These are phyloP conservation scores for Drosophila paranaensis DNA, from an alignment of 2,888 invertebrate species.

Conservation along the genomic window DNA sequence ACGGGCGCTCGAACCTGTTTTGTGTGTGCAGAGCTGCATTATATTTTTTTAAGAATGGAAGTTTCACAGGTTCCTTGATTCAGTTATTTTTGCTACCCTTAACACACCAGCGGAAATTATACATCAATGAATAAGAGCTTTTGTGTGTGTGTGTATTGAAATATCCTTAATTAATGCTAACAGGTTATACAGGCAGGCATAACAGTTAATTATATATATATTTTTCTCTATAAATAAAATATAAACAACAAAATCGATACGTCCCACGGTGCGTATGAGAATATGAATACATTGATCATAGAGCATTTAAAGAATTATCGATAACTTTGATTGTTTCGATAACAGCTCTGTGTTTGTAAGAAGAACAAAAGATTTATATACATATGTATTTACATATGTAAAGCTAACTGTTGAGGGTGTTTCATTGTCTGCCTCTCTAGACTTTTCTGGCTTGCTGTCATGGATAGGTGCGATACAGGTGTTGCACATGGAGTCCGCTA, in stretches of 20 bases:
- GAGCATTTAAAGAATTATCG: not conserved
- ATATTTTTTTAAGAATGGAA: constrained; percentile 43
- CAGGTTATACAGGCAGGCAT: not conserved
- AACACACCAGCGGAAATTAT: constrained; percentile 14
- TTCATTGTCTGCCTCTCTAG: not conserved
- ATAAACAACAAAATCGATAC: not conserved
- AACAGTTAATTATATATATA: not conserved
- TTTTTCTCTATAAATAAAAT: not conserved
- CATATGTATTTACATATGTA: no score
- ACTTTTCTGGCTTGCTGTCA: constrained; percentile 20
- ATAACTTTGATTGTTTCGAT: not conserved
- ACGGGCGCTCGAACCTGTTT: constrained; percentile 5
- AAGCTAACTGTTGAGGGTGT: not conserved
- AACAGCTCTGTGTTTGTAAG: no score
- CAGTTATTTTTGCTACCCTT: constrained; percentile 50
- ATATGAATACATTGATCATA: not conserved
- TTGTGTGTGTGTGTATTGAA: constrained; percentile 21
- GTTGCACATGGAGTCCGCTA: constrained; percentile 32
- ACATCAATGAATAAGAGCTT: constrained; percentile 39
- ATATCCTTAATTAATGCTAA: constrained; percentile 42
- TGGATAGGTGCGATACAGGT: constrained; percentile 49
- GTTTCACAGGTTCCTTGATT: constrained; percentile 28
- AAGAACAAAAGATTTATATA: no score
- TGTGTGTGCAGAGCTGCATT: not conserved
- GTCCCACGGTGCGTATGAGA: not conserved